These are phyloP conservation scores for Ramazzottius varieornatus DNA, from an alignment of 2,888 invertebrate genomes.

Conservation along the genomic window DNA sequence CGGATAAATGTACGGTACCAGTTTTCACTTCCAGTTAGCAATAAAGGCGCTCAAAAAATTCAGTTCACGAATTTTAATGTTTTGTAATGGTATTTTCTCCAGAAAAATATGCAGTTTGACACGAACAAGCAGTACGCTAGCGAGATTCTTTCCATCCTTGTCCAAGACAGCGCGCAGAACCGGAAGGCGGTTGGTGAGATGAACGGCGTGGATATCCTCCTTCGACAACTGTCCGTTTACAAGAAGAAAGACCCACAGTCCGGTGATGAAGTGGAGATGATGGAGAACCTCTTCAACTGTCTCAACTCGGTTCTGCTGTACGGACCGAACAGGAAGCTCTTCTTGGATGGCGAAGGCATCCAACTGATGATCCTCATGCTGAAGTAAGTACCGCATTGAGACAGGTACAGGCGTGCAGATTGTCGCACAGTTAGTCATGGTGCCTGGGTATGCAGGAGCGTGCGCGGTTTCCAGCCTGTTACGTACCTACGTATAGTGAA, in stretches of 20 bases:
- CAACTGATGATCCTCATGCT: conserved; percentile 99
- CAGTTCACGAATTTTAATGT: neutral
- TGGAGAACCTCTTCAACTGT: conserved; percentile 93
- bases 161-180: conserved; percentile 53
- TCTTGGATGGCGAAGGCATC: conserved; percentile 79
- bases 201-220: conserved; percentile 78
- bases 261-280: conserved; percentile 80
- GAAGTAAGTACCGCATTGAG: conserved; percentile 31
- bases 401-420: neutral
- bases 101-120: conserved; percentile 63
- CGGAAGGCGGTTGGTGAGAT: conserved; percentile 46
- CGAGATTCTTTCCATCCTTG: conserved; percentile 74
- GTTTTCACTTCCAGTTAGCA: neutral
- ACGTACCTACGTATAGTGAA: too few relatives aligned
- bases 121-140: conserved; percentile 79
- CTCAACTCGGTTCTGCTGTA: conserved; percentile 77
- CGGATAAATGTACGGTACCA: conserved; percentile 36
- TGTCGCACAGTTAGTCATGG: too few relatives aligned
- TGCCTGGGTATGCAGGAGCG: neutral
- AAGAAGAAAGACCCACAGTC: conserved; percentile 73
- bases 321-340: conserved; percentile 59
- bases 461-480: neutral
- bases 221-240: conserved; percentile 80
- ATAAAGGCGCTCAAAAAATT: neutral
- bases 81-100: neutral